Base-by-base conservation (phyloP, 2,797 vertebrate genomes). In the Cheirogaleus major region DNA sequence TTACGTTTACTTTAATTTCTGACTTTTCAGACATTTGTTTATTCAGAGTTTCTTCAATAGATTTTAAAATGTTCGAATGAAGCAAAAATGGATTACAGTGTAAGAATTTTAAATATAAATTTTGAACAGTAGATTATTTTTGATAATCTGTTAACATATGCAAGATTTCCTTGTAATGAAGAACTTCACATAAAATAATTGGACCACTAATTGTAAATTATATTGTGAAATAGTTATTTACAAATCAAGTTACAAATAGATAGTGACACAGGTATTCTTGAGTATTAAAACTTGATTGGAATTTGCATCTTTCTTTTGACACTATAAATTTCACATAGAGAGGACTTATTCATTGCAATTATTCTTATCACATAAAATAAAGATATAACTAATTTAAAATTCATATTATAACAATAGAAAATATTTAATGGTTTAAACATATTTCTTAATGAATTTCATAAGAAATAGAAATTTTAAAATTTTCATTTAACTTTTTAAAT, bases 221-320 rank as follows among this genome's bases (percentile, higher is more conserved):
- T 89, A 61, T 7, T 82, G 55, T 94, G 55, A 96, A 97, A 91
- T 75, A 93, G 18, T 32, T 97, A 32, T 95, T 96, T 97, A 84
- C 80, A 70, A 91, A 91, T 97, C 32, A 93, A 1, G 35, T 78
- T 97, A 69, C 41, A 90, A 32, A 76, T 92, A 95, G 88, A 76
- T 92, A 95, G 89, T 96, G 32, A 35, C 89, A 15, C 12, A 91
- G 50, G 7, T 94, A 17, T 50, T 63, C 0, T 43, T 86, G 27
- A 96, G 35, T 96, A 55, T 61, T 95, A 87, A 76, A 32, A 65
- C 22, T 92, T 55, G 55, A 35, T 92, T 73, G 12, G 15, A 75
- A 95, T 93, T 82, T 83, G 4, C 15, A 8, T 63, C 13, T 91
- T 79, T 79, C 30, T 95, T 59, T 73, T 87, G 57, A 89, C 15